A percentile compares a stretch with the other conserved stretches of the same genome.
Conservation (phyloP, 1,140 invertebrate genomes). For the Drosophila truncata region DNA sequence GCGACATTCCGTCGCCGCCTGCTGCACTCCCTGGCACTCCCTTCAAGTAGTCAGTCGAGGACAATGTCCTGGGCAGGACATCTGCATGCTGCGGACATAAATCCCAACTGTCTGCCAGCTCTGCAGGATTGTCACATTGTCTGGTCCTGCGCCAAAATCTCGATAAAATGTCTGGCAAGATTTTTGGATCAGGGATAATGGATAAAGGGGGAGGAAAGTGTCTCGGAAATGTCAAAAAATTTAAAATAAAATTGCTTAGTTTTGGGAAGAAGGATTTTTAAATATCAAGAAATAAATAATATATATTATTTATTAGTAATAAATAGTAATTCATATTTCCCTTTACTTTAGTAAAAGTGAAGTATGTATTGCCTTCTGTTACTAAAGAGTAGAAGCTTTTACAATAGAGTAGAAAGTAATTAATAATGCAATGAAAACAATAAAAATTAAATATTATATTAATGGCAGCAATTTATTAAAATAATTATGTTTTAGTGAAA, state of each 20-base stretch:
- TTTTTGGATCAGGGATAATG: not conserved
- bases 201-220: not conserved
- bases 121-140: slow-evolving; percentile 16
- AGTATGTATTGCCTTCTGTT: too few relatives aligned
- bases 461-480: too few relatives aligned
- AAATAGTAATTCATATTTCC: too few relatives aligned
- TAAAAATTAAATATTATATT: too few relatives aligned
- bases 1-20: not conserved
- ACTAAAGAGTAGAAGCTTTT: too few relatives aligned
- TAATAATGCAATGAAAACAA: too few relatives aligned
- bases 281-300: not conserved
- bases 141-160: slow-evolving; percentile 26
- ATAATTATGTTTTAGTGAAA: too few relatives aligned
- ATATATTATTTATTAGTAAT: too few relatives aligned
- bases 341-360: too few relatives aligned
- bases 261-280: not conserved
- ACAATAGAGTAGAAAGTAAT: too few relatives aligned
- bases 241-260: not conserved
- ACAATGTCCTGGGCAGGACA: slow-evolving; percentile 13
- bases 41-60: not conserved
- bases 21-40: not conserved
- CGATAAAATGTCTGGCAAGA: not conserved
- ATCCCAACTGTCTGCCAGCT: not conserved
- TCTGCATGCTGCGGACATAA: slow-evolving; percentile 23
- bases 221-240: too few relatives aligned